phyloP scores from a whole-genome alignment of 2,888 invertebrate genomes.

The Andrena praecox region DNA sequence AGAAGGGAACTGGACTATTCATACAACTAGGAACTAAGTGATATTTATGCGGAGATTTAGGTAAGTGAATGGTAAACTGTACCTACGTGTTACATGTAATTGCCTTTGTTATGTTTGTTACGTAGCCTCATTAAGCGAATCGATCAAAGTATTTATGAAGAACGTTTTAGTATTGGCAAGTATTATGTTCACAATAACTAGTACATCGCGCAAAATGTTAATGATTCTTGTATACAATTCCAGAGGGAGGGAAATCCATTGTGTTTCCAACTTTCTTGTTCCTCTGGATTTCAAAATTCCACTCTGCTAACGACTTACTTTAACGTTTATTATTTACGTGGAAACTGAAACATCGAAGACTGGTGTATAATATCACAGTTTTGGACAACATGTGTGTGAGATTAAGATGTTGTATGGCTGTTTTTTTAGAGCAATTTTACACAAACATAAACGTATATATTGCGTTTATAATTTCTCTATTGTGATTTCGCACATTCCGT shows the following conservation, averaged over 20 bases:
- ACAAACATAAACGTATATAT: conserved; percentile 1
- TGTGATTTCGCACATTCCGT: conserved; percentile 53
- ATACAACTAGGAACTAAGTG: conserved; percentile 51
- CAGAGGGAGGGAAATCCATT: background rate
- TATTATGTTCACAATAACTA: conserved; percentile 33
- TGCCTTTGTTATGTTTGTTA: conserved; percentile 70
- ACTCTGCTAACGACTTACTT: conserved; percentile 20
- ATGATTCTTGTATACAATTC: background rate
- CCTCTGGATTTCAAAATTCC: conserved; percentile 1
- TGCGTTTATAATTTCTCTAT: conserved; percentile 30
- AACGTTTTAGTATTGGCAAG: conserved; percentile 48
- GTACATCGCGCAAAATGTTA: background rate
- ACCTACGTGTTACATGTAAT: conserved; percentile 59
- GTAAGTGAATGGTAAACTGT: conserved; percentile 55
- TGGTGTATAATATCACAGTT: conserved; percentile 19
- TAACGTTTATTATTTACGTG: conserved; percentile 28
- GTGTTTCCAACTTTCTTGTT: background rate
- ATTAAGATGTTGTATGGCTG: conserved; percentile 7
- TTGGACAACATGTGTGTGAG: conserved; percentile 3
- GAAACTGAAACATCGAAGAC: conserved; percentile 35
- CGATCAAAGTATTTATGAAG: conserved; percentile 59
- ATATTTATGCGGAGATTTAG: conserved; percentile 53
- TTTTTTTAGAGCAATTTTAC: conserved; percentile 14
- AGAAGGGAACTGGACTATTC: conserved; percentile 38
- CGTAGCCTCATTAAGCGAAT: conserved; percentile 60